phyloP scores from a whole-genome alignment of 2,113 vertebrate genomes.

The Petrocephalus microphthalmus region DNA sequence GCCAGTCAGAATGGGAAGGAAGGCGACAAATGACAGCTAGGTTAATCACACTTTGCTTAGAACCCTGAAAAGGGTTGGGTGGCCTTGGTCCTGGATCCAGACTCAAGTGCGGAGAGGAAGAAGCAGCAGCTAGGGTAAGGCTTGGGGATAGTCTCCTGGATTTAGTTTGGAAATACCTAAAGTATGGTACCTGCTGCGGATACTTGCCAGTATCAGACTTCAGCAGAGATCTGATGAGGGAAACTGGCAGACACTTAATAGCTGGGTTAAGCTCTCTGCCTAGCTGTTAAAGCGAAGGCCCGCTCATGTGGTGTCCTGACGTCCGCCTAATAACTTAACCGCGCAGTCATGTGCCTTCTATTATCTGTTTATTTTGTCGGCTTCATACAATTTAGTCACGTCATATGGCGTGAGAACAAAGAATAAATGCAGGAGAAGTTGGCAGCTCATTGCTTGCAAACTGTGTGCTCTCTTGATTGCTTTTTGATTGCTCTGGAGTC shows the following conservation, averaged over 20 bases:
- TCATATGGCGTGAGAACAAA: constrained; percentile 43
- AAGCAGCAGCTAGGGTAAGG: neutral
- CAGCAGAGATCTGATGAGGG: neutral
- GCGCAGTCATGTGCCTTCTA: constrained; percentile 46
- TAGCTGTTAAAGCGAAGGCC: neutral
- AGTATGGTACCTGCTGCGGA: too few species aligned
- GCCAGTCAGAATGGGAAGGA: neutral
- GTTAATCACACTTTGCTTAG: neutral
- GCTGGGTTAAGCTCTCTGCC: neutral
- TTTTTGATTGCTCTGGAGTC: neutral
- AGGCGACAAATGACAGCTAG: neutral
- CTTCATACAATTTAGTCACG: constrained; percentile 36
- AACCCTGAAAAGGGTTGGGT: neutral
- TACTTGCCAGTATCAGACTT: neutral
- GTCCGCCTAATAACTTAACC: constrained; percentile 39
- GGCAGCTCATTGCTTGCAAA: constrained; percentile 3
- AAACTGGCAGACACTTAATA: neutral
- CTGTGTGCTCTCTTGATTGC: neutral
- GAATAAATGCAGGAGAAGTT: constrained; percentile 27
- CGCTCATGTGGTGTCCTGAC: constrained; percentile 26
- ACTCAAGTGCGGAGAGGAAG: neutral
- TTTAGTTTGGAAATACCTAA: neutral
- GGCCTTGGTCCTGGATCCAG: neutral
- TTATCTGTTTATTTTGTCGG: constrained; percentile 39
- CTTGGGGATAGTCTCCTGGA: neutral